phyloP scores from a whole-genome alignment of 2,797 vertebrate species.

The Parotocinclus haroldoi region DNA sequence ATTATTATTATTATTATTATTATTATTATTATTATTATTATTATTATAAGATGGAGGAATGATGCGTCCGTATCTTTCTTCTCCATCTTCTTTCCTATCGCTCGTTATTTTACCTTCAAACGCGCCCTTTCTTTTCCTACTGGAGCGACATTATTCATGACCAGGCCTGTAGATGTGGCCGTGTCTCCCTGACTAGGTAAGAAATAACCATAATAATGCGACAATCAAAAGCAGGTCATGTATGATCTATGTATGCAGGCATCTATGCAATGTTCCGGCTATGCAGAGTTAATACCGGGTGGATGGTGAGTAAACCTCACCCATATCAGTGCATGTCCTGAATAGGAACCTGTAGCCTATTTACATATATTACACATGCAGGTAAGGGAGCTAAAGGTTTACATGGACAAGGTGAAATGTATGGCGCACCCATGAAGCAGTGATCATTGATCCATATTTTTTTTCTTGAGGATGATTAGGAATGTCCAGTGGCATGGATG shows the following conservation, averaged over 20 bases:
- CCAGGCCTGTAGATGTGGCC: no score
- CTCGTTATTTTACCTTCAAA: no score
- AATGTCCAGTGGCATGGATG: background rate
- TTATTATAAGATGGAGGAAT: constrained; percentile 16
- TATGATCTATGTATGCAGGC: constrained; percentile 4
- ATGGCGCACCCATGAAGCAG: no score
- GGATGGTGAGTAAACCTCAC: background rate
- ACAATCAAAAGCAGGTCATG: background rate
- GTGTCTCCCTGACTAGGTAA: no score
- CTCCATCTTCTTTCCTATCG: no score
- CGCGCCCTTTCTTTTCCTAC: background rate
- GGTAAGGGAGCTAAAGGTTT: background rate
- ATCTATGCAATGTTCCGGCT: constrained; percentile 5
- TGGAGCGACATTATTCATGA: background rate
- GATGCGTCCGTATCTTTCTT: background rate
- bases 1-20: constrained; percentile 20
- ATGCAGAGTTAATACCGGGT: constrained; percentile 5
- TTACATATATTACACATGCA: background rate
- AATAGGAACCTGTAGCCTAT: constrained; percentile 2
- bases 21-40: constrained; percentile 27
- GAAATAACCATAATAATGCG: no score
- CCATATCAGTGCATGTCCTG: constrained; percentile 9
- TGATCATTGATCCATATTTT: background rate
- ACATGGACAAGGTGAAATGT: no score
- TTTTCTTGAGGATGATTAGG: background rate